Conservation (phyloP, 2,888 invertebrate species). For the Embidobia sp. region DNA sequence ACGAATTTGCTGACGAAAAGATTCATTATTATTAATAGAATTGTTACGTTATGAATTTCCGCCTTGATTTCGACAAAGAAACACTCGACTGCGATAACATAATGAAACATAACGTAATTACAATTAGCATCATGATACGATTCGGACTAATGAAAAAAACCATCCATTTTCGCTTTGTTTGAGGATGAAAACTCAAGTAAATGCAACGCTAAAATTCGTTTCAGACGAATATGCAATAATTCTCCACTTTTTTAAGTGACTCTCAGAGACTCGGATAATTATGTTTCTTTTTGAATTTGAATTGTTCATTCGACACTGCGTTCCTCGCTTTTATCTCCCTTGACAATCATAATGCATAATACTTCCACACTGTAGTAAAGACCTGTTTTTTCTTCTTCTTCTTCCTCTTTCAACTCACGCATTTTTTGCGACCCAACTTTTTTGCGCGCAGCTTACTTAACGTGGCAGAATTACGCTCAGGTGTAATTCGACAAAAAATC, state of each 20-base stretch:
- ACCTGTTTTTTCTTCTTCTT: slow-evolving; percentile 7
- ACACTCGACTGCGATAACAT: neutral
- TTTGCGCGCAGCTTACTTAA: slow-evolving; percentile 6
- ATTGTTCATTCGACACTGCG: slow-evolving; percentile 50
- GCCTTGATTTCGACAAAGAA: neutral
- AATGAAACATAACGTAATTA: slow-evolving; percentile 29
- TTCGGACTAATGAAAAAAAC: slow-evolving; percentile 29
- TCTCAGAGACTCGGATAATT: slow-evolving; percentile 39
- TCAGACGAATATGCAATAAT: slow-evolving; percentile 44
- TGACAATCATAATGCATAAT: slow-evolving; percentile 46
- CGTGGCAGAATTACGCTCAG: slow-evolving; percentile 1
- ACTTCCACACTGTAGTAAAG: slow-evolving; percentile 7
- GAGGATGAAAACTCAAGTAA: slow-evolving; percentile 28
- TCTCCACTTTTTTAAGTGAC: slow-evolving; percentile 45
- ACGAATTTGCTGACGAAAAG: neutral
- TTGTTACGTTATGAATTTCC: neutral
- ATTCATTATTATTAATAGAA: neutral
- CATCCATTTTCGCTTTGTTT: slow-evolving; percentile 33
- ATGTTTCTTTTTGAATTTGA: slow-evolving; percentile 54
- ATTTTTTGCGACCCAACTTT: slow-evolving; percentile 8
- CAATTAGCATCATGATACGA: slow-evolving; percentile 10
- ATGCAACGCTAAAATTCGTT: slow-evolving; percentile 43
- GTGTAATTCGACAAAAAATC: neutral
- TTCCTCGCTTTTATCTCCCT: slow-evolving; percentile 39
- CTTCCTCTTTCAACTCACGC: neutral